Percentiles rank a stretch among this genome's conserved stretches.
phyloP scores from a whole-genome alignment of 2,797 vertebrate genomes.

The Pteropus rufus region DNA sequence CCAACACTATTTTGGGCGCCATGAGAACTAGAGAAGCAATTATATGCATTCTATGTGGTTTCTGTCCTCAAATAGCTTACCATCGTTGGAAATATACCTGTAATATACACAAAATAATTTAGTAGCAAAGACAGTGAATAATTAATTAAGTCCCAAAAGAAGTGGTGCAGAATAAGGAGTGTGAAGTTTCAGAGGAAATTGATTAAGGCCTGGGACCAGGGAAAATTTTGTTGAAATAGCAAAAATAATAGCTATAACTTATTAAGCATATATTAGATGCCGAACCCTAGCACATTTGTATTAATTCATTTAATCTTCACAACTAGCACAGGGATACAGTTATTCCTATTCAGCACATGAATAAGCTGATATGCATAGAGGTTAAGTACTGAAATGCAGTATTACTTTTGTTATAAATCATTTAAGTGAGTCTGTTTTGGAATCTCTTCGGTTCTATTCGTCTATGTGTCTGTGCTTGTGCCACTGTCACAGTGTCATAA shows the following conservation, averaged over 20 bases:
- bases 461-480: neutral
- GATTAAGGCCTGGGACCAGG: neutral
- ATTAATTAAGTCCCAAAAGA: neutral
- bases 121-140: neutral
- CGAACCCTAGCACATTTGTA: neutral
- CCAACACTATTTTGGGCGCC: neutral
- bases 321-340: neutral
- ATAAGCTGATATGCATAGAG: neutral
- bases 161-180: neutral
- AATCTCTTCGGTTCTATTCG: neutral
- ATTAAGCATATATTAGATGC: neutral
- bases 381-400: neutral
- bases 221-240: neutral
- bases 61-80: neutral
- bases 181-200: neutral
- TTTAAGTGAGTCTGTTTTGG: neutral
- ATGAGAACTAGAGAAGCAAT: neutral
- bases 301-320: neutral
- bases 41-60: too few relatives aligned
- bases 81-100: neutral
- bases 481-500: neutral
- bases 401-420: neutral
- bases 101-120: neutral
- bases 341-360: neutral
- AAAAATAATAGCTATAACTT: neutral